These are phyloP conservation scores for Cheilinus undulatus DNA, from an alignment of 2,113 vertebrate genomes.

Conservation along the genomic window DNA sequence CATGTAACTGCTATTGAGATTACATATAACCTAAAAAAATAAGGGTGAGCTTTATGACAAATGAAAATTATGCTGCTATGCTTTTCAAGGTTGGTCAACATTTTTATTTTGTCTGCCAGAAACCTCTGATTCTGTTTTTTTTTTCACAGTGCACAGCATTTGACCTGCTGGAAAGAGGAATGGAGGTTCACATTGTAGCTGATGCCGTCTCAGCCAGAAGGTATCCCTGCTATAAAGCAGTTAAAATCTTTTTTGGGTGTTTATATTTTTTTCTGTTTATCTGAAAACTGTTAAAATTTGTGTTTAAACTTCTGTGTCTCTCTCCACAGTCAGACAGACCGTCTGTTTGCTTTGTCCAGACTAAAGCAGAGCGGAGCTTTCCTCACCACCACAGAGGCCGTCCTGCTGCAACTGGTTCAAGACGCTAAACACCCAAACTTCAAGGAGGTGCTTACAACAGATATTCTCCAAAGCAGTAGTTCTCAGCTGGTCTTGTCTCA, in stretches of 20 bases:
- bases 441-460: conserved; percentile 84
- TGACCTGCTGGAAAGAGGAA: conserved; percentile 88
- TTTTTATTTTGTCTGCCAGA: background rate
- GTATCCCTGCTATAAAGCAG: conserved; percentile 67
- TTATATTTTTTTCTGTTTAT: background rate
- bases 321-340: conserved; percentile 88
- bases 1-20: background rate
- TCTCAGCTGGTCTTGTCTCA: too few relatives aligned
- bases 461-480: conserved; percentile 1
- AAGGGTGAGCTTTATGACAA: background rate
- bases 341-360: conserved; percentile 88
- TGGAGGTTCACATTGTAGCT: conserved; percentile 92
- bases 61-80: background rate
- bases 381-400: conserved; percentile 89
- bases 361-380: conserved; percentile 90
- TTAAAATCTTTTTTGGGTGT: background rate
- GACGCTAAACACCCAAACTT: conserved; percentile 88
- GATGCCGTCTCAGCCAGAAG: conserved; percentile 91
- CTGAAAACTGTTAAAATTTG: background rate
- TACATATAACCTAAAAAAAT: background rate
- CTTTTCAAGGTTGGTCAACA: background rate
- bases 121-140: background rate
- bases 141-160: conserved; percentile 85
- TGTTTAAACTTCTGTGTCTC: background rate
- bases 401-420: conserved; percentile 89